phyloP scores from a whole-genome alignment of 2,888 invertebrate genomes.

The Nyleta sp. region DNA sequence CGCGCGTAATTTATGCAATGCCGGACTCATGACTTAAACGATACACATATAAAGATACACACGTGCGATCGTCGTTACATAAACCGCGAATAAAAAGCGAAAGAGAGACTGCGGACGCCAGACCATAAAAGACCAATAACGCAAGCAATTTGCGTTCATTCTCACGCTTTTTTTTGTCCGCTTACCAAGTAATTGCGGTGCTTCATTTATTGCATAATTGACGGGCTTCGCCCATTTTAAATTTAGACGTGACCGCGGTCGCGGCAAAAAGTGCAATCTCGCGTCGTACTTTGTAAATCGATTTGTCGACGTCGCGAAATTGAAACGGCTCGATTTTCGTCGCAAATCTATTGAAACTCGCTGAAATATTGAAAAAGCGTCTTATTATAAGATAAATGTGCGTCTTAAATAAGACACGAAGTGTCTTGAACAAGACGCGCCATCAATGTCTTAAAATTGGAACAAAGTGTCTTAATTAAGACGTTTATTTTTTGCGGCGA shows the following conservation, averaged over 20 bases:
- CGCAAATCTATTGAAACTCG: too few relatives aligned
- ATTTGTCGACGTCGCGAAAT: too few relatives aligned
- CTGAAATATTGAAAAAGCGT: too few relatives aligned
- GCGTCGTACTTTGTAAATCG: neutral
- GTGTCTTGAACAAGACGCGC: too few relatives aligned
- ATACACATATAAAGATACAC: slow-evolving; percentile 8
- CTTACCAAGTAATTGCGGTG: slow-evolving; percentile 35
- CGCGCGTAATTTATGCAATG: slow-evolving; percentile 8
- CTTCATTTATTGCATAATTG: slow-evolving; percentile 49
- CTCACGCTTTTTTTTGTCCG: slow-evolving; percentile 17
- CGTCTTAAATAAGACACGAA: too few relatives aligned
- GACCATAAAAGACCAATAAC: too few relatives aligned
- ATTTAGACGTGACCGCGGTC: slow-evolving; percentile 39
- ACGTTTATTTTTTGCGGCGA: too few relatives aligned
- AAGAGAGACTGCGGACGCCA: neutral
- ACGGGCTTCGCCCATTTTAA: slow-evolving; percentile 33
- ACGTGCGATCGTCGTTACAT: slow-evolving; percentile 11
- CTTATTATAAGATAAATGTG: too few relatives aligned
- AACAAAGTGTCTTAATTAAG: too few relatives aligned
- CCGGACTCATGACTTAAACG: neutral
- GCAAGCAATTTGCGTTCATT: slow-evolving; percentile 41
- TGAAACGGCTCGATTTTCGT: too few relatives aligned
- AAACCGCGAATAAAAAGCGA: neutral
- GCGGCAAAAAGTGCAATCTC: slow-evolving; percentile 13
- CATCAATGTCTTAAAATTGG: too few relatives aligned